Conservation (phyloP, 1,140 invertebrate genomes). For the Lepidurus couesii region DNA sequence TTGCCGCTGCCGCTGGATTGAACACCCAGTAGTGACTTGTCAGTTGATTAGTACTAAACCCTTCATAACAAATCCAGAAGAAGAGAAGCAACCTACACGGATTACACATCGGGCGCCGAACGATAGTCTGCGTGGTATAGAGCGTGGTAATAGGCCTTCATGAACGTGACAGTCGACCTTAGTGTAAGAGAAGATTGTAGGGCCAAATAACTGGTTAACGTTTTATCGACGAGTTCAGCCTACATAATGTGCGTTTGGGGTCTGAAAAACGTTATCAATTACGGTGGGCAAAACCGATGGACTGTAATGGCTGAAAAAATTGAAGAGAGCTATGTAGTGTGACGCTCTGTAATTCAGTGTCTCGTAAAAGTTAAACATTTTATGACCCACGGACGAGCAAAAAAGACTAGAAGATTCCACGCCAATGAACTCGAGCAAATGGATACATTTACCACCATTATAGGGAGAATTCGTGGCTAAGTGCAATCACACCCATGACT, state of each 20-base stretch:
- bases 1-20: not conserved
- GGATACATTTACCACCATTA: not conserved
- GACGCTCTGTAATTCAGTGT: not conserved
- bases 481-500: not conserved
- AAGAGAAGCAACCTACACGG: not conserved
- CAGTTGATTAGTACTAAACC: not conserved
- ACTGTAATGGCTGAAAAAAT: not conserved
- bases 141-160: too few species aligned
- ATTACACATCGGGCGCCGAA: not conserved
- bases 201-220: too few species aligned
- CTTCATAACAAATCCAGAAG: not conserved
- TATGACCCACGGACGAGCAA: not conserved
- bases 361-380: constrained; percentile 7
- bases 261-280: too few species aligned
- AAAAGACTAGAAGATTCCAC: not conserved
- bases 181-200: too few species aligned
- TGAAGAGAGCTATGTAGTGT: not conserved
- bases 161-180: too few species aligned
- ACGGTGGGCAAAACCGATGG: too few species aligned
- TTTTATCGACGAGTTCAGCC: too few species aligned
- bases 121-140: not conserved
- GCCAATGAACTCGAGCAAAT: constrained; percentile 17
- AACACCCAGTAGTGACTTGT: not conserved
- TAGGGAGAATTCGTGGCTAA: not conserved
- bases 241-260: too few species aligned